Conservation (phyloP, 2,888 invertebrate genomes). For the Kuschelorhynchus macadamiae region DNA sequence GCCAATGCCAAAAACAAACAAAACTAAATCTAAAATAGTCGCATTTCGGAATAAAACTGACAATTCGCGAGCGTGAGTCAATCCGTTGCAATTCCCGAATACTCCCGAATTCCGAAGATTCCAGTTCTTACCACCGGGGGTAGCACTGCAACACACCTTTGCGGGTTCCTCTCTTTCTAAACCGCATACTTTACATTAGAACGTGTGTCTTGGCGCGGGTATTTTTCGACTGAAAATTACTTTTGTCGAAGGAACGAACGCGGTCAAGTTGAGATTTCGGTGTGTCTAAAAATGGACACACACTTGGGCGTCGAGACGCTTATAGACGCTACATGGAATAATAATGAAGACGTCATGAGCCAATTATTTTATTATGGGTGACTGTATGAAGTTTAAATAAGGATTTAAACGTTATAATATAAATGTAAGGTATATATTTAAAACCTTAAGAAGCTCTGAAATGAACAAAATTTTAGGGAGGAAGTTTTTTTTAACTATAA, state of each 20-base stretch:
- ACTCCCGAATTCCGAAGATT: constrained; percentile 49
- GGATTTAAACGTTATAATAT: background rate
- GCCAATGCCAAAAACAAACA: constrained; percentile 62
- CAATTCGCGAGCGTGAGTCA: constrained; percentile 57
- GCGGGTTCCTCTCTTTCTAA: constrained; percentile 51
- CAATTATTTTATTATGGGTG: constrained; percentile 37
- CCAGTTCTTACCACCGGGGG: constrained; percentile 4
- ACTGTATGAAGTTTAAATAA: no score
- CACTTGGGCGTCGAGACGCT: constrained; percentile 59
- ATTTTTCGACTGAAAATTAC: constrained; percentile 21
- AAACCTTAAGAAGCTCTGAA: no score
- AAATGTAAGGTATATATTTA: no score
- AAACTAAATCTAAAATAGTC: constrained; percentile 61
- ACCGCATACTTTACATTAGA: constrained; percentile 12
- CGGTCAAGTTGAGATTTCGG: constrained; percentile 53
- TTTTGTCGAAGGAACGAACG: constrained; percentile 34
- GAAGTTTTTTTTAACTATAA: no score
- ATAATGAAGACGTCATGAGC: constrained; percentile 40
- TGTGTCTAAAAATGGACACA: constrained; percentile 67
- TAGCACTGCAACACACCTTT: background rate
- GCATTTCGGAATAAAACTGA: constrained; percentile 60
- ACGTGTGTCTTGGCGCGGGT: constrained; percentile 14
- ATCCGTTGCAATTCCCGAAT: constrained; percentile 52
- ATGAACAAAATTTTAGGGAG: no score
- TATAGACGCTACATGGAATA: constrained; percentile 57